These are phyloP conservation scores for Ictidomys tridecemlineatus DNA, from an alignment of 2,113 vertebrate species.

Conservation along the genomic window DNA sequence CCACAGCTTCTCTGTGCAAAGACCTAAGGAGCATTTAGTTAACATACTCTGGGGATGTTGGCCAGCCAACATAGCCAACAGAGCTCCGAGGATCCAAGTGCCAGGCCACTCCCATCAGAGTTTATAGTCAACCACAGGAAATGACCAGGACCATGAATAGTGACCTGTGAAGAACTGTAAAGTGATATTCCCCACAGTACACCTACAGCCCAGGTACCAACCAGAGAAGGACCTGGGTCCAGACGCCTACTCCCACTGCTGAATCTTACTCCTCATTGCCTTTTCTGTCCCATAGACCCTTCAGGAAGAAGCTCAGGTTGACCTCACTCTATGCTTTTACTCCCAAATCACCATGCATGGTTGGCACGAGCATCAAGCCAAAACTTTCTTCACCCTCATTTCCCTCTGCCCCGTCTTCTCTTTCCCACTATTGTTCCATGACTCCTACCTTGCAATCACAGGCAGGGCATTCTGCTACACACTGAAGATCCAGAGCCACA, in stretches of 20 bases:
- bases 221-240: not conserved
- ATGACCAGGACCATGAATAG: rapidly evolving
- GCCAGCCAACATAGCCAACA: not conserved
- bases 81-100: not conserved
- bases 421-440: not conserved
- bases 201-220: not conserved
- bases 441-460: not conserved
- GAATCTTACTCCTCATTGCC: not conserved
- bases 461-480: not conserved
- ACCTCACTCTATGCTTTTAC: not conserved
- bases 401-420: not conserved
- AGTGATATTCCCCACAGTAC: not conserved
- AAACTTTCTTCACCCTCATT: not conserved
- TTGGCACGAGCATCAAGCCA: no score
- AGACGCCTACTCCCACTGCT: not conserved
- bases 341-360: not conserved
- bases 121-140: not conserved
- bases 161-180: not conserved
- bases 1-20: not conserved
- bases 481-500: not conserved
- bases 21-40: not conserved
- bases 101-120: not conserved
- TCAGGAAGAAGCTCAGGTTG: not conserved
- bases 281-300: not conserved
- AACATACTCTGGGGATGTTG: rapidly evolving